These are phyloP conservation scores for Caenorhabditis zanzibari DNA, from an alignment of 2,888 invertebrate genomes.

Conservation along the genomic window DNA sequence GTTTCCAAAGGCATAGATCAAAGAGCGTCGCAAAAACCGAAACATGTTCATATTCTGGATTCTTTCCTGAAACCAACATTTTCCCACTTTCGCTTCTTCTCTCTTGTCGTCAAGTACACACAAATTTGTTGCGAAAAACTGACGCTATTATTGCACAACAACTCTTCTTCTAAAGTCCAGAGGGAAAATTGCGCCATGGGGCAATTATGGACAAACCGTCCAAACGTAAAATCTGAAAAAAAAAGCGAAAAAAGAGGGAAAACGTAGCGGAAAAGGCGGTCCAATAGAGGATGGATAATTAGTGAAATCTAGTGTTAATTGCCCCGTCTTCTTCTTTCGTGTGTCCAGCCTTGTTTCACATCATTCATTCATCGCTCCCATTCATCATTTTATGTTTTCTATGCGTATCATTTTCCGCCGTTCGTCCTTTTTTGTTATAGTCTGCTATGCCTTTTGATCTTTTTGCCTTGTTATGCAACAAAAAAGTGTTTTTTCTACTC, in stretches of 20 bases:
- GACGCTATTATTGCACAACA: slow-evolving; percentile 5
- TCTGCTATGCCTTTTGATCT: background rate
- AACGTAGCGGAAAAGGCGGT: slow-evolving; percentile 25
- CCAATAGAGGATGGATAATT: slow-evolving; percentile 33
- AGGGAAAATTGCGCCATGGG: slow-evolving; percentile 12
- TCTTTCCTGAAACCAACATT: background rate
- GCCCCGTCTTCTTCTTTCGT: no score
- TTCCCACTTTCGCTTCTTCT: slow-evolving; percentile 7
- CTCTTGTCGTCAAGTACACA: slow-evolving; percentile 26
- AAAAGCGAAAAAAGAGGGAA: slow-evolving; percentile 1
- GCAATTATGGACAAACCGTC: slow-evolving; percentile 7
- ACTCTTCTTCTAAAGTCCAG: slow-evolving; percentile 13
- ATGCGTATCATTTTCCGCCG: slow-evolving; percentile 28
- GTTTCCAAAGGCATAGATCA: no score
- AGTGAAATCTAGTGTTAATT: slow-evolving; percentile 56
- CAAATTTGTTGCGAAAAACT: slow-evolving; percentile 16
- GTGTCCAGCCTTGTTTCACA: slow-evolving; percentile 32
- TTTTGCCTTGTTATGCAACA: no score
- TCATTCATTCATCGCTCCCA: slow-evolving; percentile 10
- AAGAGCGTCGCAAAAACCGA: background rate
- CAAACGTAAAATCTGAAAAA: slow-evolving; percentile 17
- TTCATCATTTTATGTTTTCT: slow-evolving; percentile 40
- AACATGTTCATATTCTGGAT: background rate
- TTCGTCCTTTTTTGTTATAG: slow-evolving; percentile 2
- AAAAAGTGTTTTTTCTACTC: no score